phyloP scores from a whole-genome alignment of 2,888 invertebrate genomes.

The Cryptosula pallasiana region DNA sequence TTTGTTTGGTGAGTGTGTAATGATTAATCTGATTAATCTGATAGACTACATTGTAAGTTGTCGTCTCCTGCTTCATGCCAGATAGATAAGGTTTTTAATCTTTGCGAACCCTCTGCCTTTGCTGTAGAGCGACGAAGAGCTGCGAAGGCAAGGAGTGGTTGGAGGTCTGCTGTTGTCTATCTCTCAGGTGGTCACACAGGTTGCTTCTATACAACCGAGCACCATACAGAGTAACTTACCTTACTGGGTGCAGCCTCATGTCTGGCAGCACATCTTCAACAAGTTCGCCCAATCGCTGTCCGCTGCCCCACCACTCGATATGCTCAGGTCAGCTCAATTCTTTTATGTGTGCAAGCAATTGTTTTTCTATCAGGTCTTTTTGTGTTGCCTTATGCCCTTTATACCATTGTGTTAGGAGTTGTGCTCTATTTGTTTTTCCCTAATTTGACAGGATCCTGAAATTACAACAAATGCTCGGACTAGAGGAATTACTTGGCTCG shows the following conservation, averaged over 20 bases:
- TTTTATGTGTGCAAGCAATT: no score
- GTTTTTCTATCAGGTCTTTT: no score
- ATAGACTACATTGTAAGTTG: no score
- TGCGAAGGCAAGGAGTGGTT: background rate
- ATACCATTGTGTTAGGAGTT: no score
- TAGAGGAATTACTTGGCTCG: background rate
- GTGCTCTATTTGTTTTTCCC: no score
- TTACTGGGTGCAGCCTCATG: conserved; percentile 3
- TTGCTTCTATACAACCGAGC: background rate
- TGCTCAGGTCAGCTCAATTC: background rate
- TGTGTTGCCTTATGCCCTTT: no score
- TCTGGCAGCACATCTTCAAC: background rate
- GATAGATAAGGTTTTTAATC: no score
- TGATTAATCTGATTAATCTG: no score
- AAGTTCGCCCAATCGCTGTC: background rate
- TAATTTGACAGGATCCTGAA: background rate
- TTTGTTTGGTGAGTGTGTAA: no score
- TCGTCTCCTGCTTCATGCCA: no score
- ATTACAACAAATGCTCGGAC: background rate
- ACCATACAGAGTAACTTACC: background rate
- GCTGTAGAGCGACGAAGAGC: background rate
- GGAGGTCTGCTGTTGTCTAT: background rate
- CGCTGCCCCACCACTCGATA: background rate
- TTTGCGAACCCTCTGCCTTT: no score
- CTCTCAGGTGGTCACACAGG: background rate